Percentiles rank a stretch among this genome's conserved stretches.
Evolutionary conservation across 2,888 invertebrate species (phyloP).

Genomic region (Celastrina argiolus): DNA sequence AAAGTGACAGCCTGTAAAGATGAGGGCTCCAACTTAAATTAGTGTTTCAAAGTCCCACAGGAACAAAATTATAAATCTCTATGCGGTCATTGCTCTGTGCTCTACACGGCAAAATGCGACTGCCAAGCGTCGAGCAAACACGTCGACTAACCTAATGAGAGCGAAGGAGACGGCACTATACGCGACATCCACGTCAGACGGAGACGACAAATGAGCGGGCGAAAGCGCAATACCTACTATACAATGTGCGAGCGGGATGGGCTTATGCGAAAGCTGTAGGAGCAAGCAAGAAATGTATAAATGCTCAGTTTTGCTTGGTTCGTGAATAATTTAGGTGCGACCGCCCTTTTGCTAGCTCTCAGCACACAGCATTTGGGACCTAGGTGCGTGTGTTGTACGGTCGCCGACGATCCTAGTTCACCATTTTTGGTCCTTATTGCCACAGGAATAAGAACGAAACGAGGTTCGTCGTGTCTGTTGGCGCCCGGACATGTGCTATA

Average conservation of each 20-base stretch:
- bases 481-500: too few relatives aligned
- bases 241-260: slow-evolving; percentile 44
- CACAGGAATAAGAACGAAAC: too few relatives aligned
- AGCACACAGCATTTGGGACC: slow-evolving; percentile 31
- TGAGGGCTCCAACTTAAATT: too few relatives aligned
- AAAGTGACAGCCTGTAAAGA: too few relatives aligned
- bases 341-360: slow-evolving; percentile 61
- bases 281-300: slow-evolving; percentile 46
- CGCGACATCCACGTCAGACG: slow-evolving; percentile 33
- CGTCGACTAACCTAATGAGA: slow-evolving; percentile 74
- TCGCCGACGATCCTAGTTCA: too few relatives aligned
- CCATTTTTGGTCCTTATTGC: too few relatives aligned
- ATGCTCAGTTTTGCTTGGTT: slow-evolving; percentile 63
- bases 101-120: slow-evolving; percentile 56
- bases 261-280: slow-evolving; percentile 30
- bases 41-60: too few relatives aligned
- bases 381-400: slow-evolving; percentile 19
- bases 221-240: slow-evolving; percentile 70
- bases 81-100: slow-evolving; percentile 42
- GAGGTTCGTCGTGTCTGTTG: too few relatives aligned
- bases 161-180: slow-evolving; percentile 52
- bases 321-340: slow-evolving; percentile 68
- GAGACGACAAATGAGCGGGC: slow-evolving; percentile 60
- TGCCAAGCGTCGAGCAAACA: slow-evolving; percentile 73
- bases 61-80: background rate